These are phyloP conservation scores for Potorous gilbertii DNA, from an alignment of 2,797 vertebrate genomes.

Conservation along the genomic window DNA sequence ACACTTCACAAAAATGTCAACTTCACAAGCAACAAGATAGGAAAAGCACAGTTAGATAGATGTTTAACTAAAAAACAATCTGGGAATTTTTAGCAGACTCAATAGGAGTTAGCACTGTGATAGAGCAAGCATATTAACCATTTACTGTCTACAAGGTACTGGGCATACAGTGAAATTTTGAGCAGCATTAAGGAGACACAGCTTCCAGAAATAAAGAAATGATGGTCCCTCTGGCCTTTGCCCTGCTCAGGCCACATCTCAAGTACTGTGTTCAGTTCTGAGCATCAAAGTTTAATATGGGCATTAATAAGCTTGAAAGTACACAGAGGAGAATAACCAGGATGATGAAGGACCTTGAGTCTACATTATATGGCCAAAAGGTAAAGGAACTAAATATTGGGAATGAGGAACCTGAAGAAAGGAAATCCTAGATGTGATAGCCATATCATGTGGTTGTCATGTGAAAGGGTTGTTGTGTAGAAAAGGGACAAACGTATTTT, in stretches of 20 bases:
- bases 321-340: too few species aligned
- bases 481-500: too few species aligned
- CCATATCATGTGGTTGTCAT: too few species aligned
- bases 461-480: too few species aligned
- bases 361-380: too few species aligned
- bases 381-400: too few species aligned
- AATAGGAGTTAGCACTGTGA: background rate
- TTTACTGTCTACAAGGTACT: background rate
- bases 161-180: background rate
- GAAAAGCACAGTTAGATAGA: background rate
- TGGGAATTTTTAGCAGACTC: background rate
- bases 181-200: background rate
- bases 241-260: background rate
- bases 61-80: background rate
- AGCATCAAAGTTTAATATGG: background rate
- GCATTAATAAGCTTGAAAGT: background rate
- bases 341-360: too few species aligned
- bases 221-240: background rate
- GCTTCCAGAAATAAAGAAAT: background rate
- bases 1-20: background rate
- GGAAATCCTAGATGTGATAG: too few species aligned
- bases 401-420: too few species aligned
- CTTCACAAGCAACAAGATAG: background rate
- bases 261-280: background rate
- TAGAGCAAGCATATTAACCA: background rate